phyloP scores from a whole-genome alignment of 2,113 vertebrate genomes.

The Falcunculus frontatus region DNA sequence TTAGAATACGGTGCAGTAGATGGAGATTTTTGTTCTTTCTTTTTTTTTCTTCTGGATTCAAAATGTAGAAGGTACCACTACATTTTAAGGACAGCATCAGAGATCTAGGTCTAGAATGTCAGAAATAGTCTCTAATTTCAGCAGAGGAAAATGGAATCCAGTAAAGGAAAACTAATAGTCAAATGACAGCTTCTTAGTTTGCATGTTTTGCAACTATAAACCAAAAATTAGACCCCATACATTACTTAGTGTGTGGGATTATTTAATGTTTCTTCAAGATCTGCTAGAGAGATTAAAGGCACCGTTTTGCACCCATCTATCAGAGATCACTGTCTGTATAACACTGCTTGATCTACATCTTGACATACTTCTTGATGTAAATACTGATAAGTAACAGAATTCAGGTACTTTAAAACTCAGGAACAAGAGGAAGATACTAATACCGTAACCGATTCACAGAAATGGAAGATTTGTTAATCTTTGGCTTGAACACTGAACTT shows the following conservation, averaged over 20 bases:
- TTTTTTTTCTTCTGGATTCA: not conserved
- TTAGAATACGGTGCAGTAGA: not conserved
- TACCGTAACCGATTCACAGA: not conserved
- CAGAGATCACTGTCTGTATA: not conserved
- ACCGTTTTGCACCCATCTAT: not conserved
- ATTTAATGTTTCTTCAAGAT: not conserved
- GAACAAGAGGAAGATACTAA: not conserved
- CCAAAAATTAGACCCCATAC: not conserved
- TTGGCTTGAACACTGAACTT: not conserved
- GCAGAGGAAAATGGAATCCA: not conserved
- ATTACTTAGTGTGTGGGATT: not conserved
- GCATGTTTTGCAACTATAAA: not conserved
- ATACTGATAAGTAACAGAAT: not conserved
- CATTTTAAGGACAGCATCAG: not conserved
- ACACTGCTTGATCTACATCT: not conserved
- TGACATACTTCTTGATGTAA: not conserved
- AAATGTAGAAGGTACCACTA: not conserved
- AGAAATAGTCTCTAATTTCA: not conserved
- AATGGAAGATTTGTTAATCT: not conserved
- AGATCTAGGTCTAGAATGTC: not conserved
- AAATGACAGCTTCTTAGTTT: not conserved
- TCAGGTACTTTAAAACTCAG: not conserved
- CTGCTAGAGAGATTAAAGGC: not conserved
- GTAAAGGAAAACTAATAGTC: not conserved
- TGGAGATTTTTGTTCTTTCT: fast-evolving